These are phyloP conservation scores for Patiria miniata DNA, from an alignment of 35 echinoderm and acorn worm genomes.

Conservation along the genomic window DNA sequence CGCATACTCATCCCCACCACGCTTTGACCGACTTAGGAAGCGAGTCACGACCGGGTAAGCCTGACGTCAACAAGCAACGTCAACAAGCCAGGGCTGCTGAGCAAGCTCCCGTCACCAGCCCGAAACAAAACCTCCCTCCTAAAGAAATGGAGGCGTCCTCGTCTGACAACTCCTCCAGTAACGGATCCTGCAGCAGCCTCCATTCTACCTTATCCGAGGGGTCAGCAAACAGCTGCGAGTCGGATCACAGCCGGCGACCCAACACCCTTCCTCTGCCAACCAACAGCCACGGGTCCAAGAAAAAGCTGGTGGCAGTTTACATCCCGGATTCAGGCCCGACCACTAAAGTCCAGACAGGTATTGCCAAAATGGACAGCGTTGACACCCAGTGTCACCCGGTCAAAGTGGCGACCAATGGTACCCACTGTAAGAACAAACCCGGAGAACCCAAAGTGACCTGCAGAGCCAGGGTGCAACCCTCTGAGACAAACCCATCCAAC, in stretches of 20 bases:
- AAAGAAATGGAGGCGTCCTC: background rate
- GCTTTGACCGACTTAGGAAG: slow-evolving; percentile 16
- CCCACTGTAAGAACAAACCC: slow-evolving; percentile 44
- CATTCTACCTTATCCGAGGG: background rate
- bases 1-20: slow-evolving; percentile 19
- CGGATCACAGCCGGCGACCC: slow-evolving; percentile 49
- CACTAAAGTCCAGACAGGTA: slow-evolving; percentile 88
- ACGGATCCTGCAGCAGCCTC: slow-evolving; percentile 12
- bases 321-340: slow-evolving; percentile 85
- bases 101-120: slow-evolving; percentile 24
- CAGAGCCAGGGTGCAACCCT: slow-evolving; percentile 4
- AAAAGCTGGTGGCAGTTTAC: slow-evolving; percentile 93
- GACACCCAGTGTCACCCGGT: slow-evolving; percentile 76
- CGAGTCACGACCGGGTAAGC: slow-evolving; percentile 43
- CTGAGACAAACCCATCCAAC: slow-evolving; percentile 33
- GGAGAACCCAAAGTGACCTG: background rate
- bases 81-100: slow-evolving; percentile 65
- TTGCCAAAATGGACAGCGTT: slow-evolving; percentile 86
- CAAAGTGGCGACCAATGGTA: slow-evolving; percentile 57
- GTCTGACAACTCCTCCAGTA: slow-evolving; percentile 51
- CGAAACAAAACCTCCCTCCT: slow-evolving; percentile 9
- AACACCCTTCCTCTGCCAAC: slow-evolving; percentile 73
- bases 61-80: slow-evolving; percentile 73
- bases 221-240: background rate
- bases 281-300: slow-evolving; percentile 73